phyloP scores from a whole-genome alignment of 2,888 invertebrate genomes.

The Plemyria rubiginata region DNA sequence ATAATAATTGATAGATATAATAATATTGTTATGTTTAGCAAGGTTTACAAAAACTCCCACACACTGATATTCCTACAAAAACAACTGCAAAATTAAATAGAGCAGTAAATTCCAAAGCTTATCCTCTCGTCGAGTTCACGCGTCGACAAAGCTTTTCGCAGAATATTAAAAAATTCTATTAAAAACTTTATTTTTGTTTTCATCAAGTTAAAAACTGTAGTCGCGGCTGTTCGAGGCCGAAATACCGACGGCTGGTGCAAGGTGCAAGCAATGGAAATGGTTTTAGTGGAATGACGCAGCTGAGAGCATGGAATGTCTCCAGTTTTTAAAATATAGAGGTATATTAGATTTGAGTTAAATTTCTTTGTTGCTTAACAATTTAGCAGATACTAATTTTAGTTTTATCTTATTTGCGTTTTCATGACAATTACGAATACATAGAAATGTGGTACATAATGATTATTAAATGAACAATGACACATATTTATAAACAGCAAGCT shows the following conservation, averaged over 20 bases:
- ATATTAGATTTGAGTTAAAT: too few species aligned
- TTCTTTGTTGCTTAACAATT: too few species aligned
- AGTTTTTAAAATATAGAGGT: background rate
- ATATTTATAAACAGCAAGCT: too few species aligned
- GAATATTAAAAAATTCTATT: conserved; percentile 65
- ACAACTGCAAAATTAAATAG: conserved; percentile 29
- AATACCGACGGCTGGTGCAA: conserved; percentile 52
- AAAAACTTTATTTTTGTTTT: conserved; percentile 68
- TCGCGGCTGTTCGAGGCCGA: conserved; percentile 53
- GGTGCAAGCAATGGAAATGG: conserved; percentile 24
- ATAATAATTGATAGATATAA: too few species aligned
- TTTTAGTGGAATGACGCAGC: background rate
- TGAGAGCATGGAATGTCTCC: background rate
- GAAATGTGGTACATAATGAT: too few species aligned
- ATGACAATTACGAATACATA: too few species aligned
- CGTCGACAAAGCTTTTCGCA: conserved; percentile 48
- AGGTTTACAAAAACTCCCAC: conserved; percentile 7
- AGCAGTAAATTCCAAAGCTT: conserved; percentile 34
- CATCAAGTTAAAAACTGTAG: conserved; percentile 68
- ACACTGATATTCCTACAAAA: conserved; percentile 6
- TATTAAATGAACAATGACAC: too few species aligned
- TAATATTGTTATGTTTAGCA: too few species aligned
- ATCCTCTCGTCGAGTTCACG: conserved; percentile 50
- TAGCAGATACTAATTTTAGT: too few species aligned
- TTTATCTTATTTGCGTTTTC: too few species aligned